These are phyloP conservation scores for Drosophila fungiperda DNA, from an alignment of 2,888 invertebrate genomes.

Conservation along the genomic window DNA sequence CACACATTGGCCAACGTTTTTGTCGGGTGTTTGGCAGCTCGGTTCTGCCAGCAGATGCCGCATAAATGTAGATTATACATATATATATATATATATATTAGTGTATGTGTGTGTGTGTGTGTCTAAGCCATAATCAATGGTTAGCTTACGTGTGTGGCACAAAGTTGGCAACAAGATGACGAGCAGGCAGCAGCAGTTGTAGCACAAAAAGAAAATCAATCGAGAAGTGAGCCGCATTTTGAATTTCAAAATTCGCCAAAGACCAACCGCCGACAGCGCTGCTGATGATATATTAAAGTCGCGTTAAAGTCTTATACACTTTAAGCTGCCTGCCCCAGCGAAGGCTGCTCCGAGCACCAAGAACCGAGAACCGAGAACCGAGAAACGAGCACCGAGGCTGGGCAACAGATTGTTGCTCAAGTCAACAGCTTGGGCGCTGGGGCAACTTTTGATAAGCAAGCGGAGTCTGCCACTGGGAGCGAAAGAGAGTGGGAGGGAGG, in stretches of 20 bases:
- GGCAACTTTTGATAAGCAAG: conserved; percentile 73
- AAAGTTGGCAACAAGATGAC: conserved; percentile 64
- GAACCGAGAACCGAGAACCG: too few relatives aligned
- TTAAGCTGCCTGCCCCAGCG: conserved; percentile 38
- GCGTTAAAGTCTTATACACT: conserved; percentile 71
- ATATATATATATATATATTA: conserved; percentile 9
- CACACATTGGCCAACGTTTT: conserved; percentile 66
- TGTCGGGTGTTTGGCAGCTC: conserved; percentile 73
- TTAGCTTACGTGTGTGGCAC: conserved; percentile 71
- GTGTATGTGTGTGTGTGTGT: conserved; percentile 3
- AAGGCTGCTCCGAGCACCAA: conserved; percentile 24
- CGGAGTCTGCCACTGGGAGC: background rate
- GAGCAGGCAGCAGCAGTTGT: conserved; percentile 31
- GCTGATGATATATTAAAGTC: conserved; percentile 69
- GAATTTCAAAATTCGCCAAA: conserved; percentile 57
- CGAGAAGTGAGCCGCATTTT: conserved; percentile 69
- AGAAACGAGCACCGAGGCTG: conserved; percentile 30
- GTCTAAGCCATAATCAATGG: conserved; percentile 48
- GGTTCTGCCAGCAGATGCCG: conserved; percentile 34
- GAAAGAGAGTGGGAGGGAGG: background rate
- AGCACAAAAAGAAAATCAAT: conserved; percentile 68
- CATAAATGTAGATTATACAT: conserved; percentile 15
- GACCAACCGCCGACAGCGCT: conserved; percentile 29
- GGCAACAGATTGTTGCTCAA: conserved; percentile 76
- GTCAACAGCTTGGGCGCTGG: conserved; percentile 72